phyloP scores from a whole-genome alignment of 2,888 invertebrate species.

The Plagiodera versicolora region DNA sequence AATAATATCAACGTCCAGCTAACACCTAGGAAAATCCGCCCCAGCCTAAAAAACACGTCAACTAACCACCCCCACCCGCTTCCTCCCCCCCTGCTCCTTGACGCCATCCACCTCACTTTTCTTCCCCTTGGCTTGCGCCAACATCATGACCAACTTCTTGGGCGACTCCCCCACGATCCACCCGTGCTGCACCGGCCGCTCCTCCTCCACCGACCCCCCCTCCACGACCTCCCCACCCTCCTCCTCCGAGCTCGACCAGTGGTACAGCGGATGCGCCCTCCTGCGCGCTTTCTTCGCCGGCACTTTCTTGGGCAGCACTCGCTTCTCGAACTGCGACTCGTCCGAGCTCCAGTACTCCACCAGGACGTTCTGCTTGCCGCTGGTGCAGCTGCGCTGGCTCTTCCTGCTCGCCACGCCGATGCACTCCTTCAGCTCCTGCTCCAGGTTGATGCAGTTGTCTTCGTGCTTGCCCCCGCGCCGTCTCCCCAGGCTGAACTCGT shows the following conservation, averaged over 20 bases:
- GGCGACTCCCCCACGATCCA: conserved; percentile 86
- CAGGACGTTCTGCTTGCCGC: conserved; percentile 76
- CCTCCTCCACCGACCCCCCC: conserved; percentile 51
- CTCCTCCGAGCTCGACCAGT: conserved; percentile 73
- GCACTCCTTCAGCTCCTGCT: conserved; percentile 56
- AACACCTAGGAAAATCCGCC: conserved; percentile 21
- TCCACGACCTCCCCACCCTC: conserved; percentile 60
- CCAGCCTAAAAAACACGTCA: conserved; percentile 35
- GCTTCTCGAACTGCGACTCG: conserved; percentile 60
- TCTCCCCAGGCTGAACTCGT: conserved; percentile 51
- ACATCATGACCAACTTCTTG: conserved; percentile 78
- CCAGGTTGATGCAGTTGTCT: conserved; percentile 55
- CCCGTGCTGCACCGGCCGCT: conserved; percentile 70
- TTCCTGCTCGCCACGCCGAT: conserved; percentile 77
- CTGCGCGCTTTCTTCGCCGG: conserved; percentile 49
- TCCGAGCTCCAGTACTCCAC: conserved; percentile 79
- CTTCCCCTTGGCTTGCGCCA: conserved; percentile 74
- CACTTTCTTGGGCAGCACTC: conserved; percentile 8
- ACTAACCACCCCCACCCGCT: conserved; percentile 44
- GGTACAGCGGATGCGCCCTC: conserved; percentile 62
- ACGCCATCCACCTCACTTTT: conserved; percentile 53
- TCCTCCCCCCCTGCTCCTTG: conserved; percentile 51
- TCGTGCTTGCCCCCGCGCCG: conserved; percentile 46
- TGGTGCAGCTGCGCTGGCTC: conserved; percentile 76
- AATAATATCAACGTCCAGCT: conserved; percentile 20